phyloP scores from a whole-genome alignment of 2,113 vertebrate species.

The Mohoua ochrocephala region DNA sequence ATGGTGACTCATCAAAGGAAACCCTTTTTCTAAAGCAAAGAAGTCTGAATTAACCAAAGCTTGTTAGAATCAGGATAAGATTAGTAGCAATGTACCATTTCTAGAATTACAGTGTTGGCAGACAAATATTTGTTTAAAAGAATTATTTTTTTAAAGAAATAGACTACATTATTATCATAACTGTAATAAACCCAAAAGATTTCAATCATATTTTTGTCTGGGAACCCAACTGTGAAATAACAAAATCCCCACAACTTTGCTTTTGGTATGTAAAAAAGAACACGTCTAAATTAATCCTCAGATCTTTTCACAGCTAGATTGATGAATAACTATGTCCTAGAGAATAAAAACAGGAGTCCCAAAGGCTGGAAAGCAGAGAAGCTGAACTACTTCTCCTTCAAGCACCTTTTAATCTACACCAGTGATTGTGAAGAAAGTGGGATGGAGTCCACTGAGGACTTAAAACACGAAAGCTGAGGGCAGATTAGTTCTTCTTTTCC shows the following conservation, averaged over 20 bases:
- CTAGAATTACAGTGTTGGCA: background rate
- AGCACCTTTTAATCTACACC: background rate
- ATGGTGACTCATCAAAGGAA: background rate
- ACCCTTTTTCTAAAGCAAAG: background rate
- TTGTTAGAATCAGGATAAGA: background rate
- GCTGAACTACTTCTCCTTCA: background rate
- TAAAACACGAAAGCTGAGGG: background rate
- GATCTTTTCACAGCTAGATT: background rate
- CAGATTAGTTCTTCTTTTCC: background rate
- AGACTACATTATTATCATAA: background rate
- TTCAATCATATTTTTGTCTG: background rate
- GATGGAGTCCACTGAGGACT: background rate
- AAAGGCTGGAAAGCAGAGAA: background rate
- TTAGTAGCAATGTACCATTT: background rate
- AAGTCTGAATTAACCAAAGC: background rate
- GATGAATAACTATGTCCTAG: background rate
- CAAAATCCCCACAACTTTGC: background rate
- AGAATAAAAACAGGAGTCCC: background rate
- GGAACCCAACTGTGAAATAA: background rate
- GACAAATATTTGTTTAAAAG: background rate
- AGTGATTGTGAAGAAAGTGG: background rate
- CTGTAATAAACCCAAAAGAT: background rate
- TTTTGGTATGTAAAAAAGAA: background rate
- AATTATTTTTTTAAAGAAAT: background rate
- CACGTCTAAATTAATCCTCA: background rate